phyloP scores from a whole-genome alignment of 2,113 vertebrate genomes.

The Corythornis madagascariensis region DNA sequence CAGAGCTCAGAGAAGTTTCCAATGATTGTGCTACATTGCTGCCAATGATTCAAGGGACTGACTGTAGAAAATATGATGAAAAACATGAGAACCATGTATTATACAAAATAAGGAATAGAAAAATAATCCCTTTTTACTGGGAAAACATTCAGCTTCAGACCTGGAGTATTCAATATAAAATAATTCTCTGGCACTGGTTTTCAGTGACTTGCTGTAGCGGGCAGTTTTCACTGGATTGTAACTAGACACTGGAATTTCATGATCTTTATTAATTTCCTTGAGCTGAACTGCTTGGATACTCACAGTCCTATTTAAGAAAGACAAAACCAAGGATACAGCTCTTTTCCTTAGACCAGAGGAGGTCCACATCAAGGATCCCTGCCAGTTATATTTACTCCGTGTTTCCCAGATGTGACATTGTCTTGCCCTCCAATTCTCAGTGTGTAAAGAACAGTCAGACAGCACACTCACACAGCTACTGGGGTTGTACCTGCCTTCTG shows the following conservation, averaged over 20 bases:
- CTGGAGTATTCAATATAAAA: background rate
- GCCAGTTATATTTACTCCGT: background rate
- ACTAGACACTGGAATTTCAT: background rate
- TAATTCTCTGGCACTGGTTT: background rate
- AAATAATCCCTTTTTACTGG: conserved; percentile 6
- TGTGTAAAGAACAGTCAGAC: background rate
- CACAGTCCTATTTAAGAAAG: background rate
- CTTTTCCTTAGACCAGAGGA: background rate
- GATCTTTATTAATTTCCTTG: background rate
- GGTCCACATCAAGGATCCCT: conserved; percentile 1
- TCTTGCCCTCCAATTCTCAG: background rate
- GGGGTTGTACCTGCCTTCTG: background rate
- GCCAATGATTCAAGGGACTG: background rate
- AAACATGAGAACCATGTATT: conserved; percentile 35
- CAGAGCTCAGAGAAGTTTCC: conserved; percentile 2
- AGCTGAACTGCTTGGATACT: background rate
- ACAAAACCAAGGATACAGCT: background rate
- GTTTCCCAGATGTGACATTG: conserved; percentile 24
- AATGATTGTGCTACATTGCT: background rate
- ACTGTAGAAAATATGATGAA: conserved; percentile 36
- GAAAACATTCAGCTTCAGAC: background rate
- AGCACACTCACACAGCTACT: background rate
- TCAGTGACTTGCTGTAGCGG: background rate
- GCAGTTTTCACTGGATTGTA: background rate
- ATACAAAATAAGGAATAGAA: conserved; percentile 46